Percentiles rank a stretch among this genome's conserved stretches.
These are phyloP conservation scores for Zaprionus tsacasi DNA, from an alignment of 1,140 invertebrate species.

Conservation along the genomic window DNA sequence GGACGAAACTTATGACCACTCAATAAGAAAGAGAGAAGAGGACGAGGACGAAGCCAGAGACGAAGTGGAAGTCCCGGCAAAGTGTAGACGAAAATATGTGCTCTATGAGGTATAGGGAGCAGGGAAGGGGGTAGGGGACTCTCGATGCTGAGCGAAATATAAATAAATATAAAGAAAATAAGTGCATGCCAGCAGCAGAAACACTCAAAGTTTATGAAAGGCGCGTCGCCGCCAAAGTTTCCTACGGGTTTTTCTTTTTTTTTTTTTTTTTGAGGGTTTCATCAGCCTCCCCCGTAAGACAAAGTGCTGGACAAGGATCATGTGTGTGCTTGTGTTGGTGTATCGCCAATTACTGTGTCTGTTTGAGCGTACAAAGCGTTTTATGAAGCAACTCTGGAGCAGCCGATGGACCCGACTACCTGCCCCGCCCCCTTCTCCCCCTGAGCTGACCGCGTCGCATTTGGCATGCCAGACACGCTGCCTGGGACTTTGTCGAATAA, in stretches of 20 bases:
- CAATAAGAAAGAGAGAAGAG: slow-evolving; percentile 25
- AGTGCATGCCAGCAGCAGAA: slow-evolving; percentile 79
- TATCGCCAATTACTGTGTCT: slow-evolving; percentile 81
- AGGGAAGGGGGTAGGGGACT: not conserved
- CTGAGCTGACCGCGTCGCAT: slow-evolving; percentile 35
- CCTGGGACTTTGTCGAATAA: slow-evolving; percentile 74
- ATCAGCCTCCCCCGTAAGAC: slow-evolving; percentile 29
- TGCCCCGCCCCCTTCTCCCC: not conserved
- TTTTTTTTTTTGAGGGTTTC: slow-evolving; percentile 18
- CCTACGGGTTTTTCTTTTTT: not conserved
- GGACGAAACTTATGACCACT: slow-evolving; percentile 41
- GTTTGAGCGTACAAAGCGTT: slow-evolving; percentile 81
- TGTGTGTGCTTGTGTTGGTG: slow-evolving; percentile 30
- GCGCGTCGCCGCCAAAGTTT: slow-evolving; percentile 76
- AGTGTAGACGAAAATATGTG: slow-evolving; percentile 25
- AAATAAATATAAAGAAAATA: slow-evolving; percentile 78
- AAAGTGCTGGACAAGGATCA: slow-evolving; percentile 54
- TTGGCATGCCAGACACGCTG: slow-evolving; percentile 73
- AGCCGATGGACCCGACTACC: not conserved
- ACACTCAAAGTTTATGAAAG: slow-evolving; percentile 82
- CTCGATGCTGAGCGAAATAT: slow-evolving; percentile 68
- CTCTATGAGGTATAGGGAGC: slow-evolving; percentile 6
- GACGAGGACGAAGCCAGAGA: not conserved
- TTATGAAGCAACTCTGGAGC: slow-evolving; percentile 71
- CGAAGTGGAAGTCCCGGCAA: too few species aligned